Evolutionary conservation across 2,888 invertebrate species (phyloP).

Genomic region (Athripsodes cinereus): DNA sequence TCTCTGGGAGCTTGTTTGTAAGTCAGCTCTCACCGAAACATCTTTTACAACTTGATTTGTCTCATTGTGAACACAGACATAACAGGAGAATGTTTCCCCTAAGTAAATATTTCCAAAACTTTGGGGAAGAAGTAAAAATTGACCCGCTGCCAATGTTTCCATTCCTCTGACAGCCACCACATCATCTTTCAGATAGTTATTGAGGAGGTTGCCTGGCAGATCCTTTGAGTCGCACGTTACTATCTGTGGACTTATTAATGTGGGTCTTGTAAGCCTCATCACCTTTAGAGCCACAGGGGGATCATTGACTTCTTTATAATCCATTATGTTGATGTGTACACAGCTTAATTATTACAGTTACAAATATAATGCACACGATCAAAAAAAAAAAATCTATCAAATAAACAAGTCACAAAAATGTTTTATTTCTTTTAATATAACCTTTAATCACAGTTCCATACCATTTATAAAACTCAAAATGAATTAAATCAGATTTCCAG

Average conservation of each 20-base stretch:
- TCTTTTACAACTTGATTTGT: slow-evolving; percentile 77
- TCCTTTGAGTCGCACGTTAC: slow-evolving; percentile 82
- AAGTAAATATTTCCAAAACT: slow-evolving; percentile 97
- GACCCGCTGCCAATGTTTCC: slow-evolving; percentile 79
- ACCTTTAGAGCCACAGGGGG: slow-evolving; percentile 67
- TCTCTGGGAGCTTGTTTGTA: slow-evolving; percentile 88
- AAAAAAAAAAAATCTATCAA: no score
- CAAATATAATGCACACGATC: no score
- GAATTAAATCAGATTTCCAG: no score
- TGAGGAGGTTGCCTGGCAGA: slow-evolving; percentile 74
- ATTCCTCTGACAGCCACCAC: slow-evolving; percentile 76
- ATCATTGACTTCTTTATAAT: slow-evolving; percentile 54
- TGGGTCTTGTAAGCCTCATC: slow-evolving; percentile 91
- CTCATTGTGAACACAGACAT: slow-evolving; percentile 95
- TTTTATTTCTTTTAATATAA: no score
- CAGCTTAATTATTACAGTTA: no score
- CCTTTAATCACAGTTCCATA: no score
- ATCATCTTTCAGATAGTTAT: slow-evolving; percentile 73
- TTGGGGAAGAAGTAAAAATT: slow-evolving; percentile 89
- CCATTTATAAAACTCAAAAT: no score
- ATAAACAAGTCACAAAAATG: no score
- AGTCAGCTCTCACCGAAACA: slow-evolving; percentile 83
- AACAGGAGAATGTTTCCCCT: slow-evolving; percentile 97
- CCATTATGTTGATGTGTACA: slow-evolving; percentile 39
- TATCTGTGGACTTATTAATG: slow-evolving; percentile 73